Base-by-base conservation (phyloP, 1,140 invertebrate species). In the Pseudomyrmex concolor region DNA sequence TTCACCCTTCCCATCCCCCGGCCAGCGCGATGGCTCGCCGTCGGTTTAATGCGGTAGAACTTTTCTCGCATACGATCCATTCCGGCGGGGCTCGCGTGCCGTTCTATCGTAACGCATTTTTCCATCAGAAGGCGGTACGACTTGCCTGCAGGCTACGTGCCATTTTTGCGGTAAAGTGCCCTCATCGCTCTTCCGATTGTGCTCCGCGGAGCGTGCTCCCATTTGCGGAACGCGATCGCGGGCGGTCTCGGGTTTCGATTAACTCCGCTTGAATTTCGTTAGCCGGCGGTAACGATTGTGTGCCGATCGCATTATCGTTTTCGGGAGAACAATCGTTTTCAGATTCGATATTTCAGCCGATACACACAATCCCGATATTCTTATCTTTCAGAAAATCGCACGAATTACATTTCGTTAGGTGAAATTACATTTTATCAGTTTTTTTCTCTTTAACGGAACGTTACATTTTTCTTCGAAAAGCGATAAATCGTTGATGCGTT, bases 61-160 rank as follows among this genome's bases (percentile, higher is more conserved):
- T 84, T 82, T 86, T 87, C 45, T 84, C 82, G 74, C 59, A 17
- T 85, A 86, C 73, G 87, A 88, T 89, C 86, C 90, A 91, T 91
- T 89, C 86, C 82, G 5, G 45, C 82, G 2, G 34, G 59, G 72
- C 50, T 91, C 85, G 84, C 90, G 90, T 89, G 90, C 84, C 86
- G 89, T 86, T 91, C 90, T 88, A 89, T 88, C 86, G 89, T 90
- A 88, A 90, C 90, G 90, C 85, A 90, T 91, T 91, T 91, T 88
- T 90, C 91, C 91, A 91, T 90, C 90, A 86, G 76, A 19, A 71
- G 59, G 72, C 72, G 43, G 34, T 48, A 25, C 67, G 60, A 66
- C 59, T 86, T 71, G 8, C 67, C 83, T 83, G 62, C 43, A 63
- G 64, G 72, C 70, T 87, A 87, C 86, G 86, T 85, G 86, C 87